Evolutionary conservation across 2,113 vertebrate genomes (phyloP), one percentile per base, ranked within the genome.

Genomic region (Triplophysa tibetana): DNA sequence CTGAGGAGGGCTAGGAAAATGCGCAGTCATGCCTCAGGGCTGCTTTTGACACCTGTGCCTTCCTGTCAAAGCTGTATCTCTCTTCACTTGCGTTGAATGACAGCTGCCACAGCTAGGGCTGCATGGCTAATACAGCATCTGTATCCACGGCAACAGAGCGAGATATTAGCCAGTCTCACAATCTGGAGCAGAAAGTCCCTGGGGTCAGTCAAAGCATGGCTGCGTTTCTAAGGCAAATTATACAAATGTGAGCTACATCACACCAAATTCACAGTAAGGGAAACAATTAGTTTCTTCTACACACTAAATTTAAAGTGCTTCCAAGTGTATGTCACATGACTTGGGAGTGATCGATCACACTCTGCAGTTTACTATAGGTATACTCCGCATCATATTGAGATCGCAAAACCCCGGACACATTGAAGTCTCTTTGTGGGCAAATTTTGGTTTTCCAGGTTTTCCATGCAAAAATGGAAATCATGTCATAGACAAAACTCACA

Each of bases 91-190:
- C 50, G 29, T 12, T 80, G 70, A 80, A 2, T 80, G 78, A 74
- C 78, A 80, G 61, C 45, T 80, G 69, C 24, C 69, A 73, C 45
- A 50, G 60, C 33, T 48, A 61, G 38, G 23, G 7, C 56, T 33
- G 66, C 38, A 29, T 70, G 56, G 17, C 24, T 26, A 29, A 48
- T 62, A 75, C 33, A 74, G 73, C 7, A 69, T 68, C 60, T 63
- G 85, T 90, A 84, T 2, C 89, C 91, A 90, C 87, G 85, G 87
- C 87, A 89, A 90, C 88, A 85, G 75, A 83, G 83, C 62, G 7
- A 85, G 86, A 90, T 85, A 89, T 48, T 41, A 5, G 45, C 23
- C 66, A 48, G 68, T 16, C 17, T n/a, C 70, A 2, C 14, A 73
- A 75, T 66, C 76, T 86, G 88, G 87, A 87, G 81, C 81, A 14